Evolutionary conservation across 2,797 vertebrate species (phyloP), one percentile per base, ranked within the genome.

Genomic region (Notolabrus celidotus): DNA sequence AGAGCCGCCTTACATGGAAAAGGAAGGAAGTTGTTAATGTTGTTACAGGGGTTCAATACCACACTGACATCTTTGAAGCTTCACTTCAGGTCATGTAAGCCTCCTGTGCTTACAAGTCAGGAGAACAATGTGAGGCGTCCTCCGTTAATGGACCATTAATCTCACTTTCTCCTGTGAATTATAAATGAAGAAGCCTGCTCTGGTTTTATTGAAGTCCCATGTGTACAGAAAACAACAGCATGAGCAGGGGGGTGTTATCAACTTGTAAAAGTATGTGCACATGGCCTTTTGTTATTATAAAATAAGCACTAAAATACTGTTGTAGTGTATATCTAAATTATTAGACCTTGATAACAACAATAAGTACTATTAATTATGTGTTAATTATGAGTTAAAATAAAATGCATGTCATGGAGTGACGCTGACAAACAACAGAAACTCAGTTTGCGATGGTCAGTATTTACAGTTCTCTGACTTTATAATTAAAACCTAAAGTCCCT

Each of bases 11-110:
- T 56, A 45, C 79, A 77, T 68, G 47, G 55, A 65, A 53, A 5
- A 83, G 84, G 81, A 92, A 83, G 87, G 74, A 89, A 86, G 52
- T 66, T 60, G 34, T 70, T 71, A 80, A 73, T 71, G 77, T 76
- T 72, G 36, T 82, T 77, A 47, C 77, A 67, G 61, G 57, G 52
- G 59, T 79, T 76, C 58, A 66, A 73, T 34, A 50, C 31, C 59
- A 47, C 7, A 3, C 41, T 9, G n/a, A 67, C 71, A 58, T 62
- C 63, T 77, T 74, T 74, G 54, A 67, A 71, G 64, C 47, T 19
- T 60, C 17, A 25, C 55, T 20, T 20, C 7, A 27, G 36, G 63
- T 75, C 68, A 74, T 63, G 45, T 64, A 69, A 85, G 9, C 31
- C 59, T 73, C 10, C 55, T 46, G 62, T 39, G 6, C 41, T 12